These are phyloP conservation scores for Pituophis catenifer DNA, from an alignment of 2,113 vertebrate genomes.

Conservation along the genomic window DNA sequence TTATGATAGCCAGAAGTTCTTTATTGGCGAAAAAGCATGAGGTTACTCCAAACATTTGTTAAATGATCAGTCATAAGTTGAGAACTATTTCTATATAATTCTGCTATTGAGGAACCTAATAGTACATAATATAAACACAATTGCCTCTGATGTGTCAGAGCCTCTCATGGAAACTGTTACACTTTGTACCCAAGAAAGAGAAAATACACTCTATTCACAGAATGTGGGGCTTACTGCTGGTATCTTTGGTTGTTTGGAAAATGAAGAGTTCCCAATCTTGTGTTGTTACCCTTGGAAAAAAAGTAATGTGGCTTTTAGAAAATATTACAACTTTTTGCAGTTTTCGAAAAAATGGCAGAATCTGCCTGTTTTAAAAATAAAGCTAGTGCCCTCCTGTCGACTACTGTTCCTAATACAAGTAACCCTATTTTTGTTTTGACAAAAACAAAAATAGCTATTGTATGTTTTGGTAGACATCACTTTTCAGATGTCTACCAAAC, in stretches of 20 bases:
- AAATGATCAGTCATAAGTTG: too few relatives aligned
- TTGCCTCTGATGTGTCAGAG: background rate
- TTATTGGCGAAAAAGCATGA: too few relatives aligned
- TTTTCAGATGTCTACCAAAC: background rate
- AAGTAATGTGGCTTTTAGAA: slow-evolving; percentile 7
- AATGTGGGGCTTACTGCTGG: background rate
- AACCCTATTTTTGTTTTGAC: background rate
- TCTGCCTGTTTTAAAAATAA: background rate
- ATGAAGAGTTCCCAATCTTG: background rate
- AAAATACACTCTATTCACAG: background rate
- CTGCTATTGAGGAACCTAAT: background rate
- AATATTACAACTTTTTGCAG: slow-evolving; percentile 15
- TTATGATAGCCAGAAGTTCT: too few relatives aligned
- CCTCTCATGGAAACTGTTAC: background rate
- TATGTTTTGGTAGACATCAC: background rate
- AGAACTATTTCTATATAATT: background rate
- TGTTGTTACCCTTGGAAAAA: background rate
- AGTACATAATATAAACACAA: background rate
- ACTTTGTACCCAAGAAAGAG: background rate
- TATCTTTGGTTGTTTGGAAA: background rate
- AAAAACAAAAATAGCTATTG: too few relatives aligned
- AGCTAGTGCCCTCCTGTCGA: background rate
- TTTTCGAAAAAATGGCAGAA: slow-evolving; percentile 32
- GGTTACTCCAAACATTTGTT: too few relatives aligned
- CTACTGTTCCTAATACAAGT: background rate